phyloP scores from a whole-genome alignment of 1,140 invertebrate species.

The Philotrypesis tridentata region DNA sequence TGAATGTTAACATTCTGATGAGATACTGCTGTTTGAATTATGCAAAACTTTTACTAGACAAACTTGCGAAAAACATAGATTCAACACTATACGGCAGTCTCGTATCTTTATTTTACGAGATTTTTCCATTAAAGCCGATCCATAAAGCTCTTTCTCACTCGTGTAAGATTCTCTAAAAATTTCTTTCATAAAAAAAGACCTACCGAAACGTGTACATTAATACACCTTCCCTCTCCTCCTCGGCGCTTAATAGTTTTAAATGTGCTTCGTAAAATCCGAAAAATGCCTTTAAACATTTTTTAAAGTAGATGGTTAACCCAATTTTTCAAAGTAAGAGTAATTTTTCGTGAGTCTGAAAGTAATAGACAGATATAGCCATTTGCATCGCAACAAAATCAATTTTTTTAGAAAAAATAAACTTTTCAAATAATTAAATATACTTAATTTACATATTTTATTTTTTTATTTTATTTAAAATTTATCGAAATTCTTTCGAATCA shows the following conservation, averaged over 20 bases:
- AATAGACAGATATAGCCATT: too few species aligned
- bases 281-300: conserved; percentile 25
- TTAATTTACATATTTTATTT: too few species aligned
- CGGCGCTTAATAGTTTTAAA: conserved; percentile 6
- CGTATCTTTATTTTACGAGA: not conserved
- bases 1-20: too few species aligned
- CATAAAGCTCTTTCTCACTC: not conserved
- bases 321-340: conserved; percentile 29
- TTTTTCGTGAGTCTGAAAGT: too few species aligned
- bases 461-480: too few species aligned
- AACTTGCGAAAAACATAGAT: not conserved
- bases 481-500: too few species aligned
- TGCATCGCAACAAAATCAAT: too few species aligned
- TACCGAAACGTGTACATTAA: not conserved
- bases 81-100: too few species aligned
- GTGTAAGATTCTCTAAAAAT: not conserved
- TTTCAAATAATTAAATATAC: too few species aligned
- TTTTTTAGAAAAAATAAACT: too few species aligned
- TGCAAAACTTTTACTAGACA: not conserved
- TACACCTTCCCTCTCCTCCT: not conserved
- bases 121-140: not conserved
- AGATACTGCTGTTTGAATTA: too few species aligned
- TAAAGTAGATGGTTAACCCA: conserved; percentile 26
- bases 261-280: conserved; percentile 17
- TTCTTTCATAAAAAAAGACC: not conserved